phyloP scores from a whole-genome alignment of 2,113 vertebrate genomes.

The Lophotis ruficrista region DNA sequence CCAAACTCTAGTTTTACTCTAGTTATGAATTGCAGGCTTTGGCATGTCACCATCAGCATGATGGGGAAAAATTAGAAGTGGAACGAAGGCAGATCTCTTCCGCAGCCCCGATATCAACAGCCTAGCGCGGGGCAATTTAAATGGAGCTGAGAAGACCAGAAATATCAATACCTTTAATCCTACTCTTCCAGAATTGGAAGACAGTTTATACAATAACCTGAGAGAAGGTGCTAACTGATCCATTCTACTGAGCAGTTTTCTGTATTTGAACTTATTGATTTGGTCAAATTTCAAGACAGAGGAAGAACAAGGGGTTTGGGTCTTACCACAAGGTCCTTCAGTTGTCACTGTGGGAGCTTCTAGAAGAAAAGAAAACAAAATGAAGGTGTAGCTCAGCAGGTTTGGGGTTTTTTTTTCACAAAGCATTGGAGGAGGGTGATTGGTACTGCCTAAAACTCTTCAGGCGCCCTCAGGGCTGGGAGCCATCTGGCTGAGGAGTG shows the following conservation, averaged over 20 bases:
- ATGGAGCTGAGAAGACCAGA: background rate
- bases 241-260: background rate
- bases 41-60: background rate
- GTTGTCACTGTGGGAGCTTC: background rate
- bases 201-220: background rate
- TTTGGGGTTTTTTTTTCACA: background rate
- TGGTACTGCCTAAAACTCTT: background rate
- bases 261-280: background rate
- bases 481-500: background rate
- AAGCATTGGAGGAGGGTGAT: background rate
- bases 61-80: background rate
- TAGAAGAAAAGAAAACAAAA: slow-evolving; percentile 5
- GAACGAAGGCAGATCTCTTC: background rate
- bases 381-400: background rate
- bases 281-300: background rate
- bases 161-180: background rate
- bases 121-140: background rate
- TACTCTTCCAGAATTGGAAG: background rate
- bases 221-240: background rate
- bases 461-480: too few relatives aligned
- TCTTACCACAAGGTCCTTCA: slow-evolving; percentile 26
- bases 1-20: background rate
- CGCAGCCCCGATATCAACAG: background rate
- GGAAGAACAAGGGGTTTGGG: background rate
- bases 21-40: background rate